Evolutionary conservation across 37 sponge, comb jelly and placozoan genomes (phyloP).

Genomic region (Petrosia ficiformis): DNA sequence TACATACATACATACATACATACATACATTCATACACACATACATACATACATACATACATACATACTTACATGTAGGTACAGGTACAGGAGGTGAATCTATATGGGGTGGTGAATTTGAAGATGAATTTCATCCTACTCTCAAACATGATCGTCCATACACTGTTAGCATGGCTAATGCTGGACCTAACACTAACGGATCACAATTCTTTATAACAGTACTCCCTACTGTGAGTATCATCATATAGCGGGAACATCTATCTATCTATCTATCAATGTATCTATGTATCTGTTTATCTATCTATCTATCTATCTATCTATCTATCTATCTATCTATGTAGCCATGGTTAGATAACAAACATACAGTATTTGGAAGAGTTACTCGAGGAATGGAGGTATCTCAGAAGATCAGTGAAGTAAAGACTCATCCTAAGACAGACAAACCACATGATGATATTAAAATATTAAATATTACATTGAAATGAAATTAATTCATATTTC

Average conservation of each 20-base stretch:
- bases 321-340: no score
- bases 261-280: no score
- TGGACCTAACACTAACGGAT: conserved; percentile 95
- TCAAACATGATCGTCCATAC: conserved; percentile 93
- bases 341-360: conserved; percentile 99
- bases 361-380: conserved; percentile 94
- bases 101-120: conserved; percentile 98
- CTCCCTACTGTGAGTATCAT: conserved; percentile 70
- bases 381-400: conserved; percentile 92
- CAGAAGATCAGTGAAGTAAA: conserved; percentile 88
- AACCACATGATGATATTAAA: conserved; percentile 92
- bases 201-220: conserved; percentile 97
- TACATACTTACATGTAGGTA: no score
- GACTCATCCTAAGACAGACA: conserved; percentile 79
- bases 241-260: not conserved
- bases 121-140: conserved; percentile 90
- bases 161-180: conserved; percentile 97
- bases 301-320: no score
- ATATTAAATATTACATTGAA: conserved; percentile 91
- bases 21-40: no score
- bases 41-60: no score
- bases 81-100: conserved; percentile 93
- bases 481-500: no score
- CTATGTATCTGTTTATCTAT: no score
- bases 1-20: no score